Base-by-base conservation (phyloP, 1,140 invertebrate genomes). In the Drosophila sturtevanti region DNA sequence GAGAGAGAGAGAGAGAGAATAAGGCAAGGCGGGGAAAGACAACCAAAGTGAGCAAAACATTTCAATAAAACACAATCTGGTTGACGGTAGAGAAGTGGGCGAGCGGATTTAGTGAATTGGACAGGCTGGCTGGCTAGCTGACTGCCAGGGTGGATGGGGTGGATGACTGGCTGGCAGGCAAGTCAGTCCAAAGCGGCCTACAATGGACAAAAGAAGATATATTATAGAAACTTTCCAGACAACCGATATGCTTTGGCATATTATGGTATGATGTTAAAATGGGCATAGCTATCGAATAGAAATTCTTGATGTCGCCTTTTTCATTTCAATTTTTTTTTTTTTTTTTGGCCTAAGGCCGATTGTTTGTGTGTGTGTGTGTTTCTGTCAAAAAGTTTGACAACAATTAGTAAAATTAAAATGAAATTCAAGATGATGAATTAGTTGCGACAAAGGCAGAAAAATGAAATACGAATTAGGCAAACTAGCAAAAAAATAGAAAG, bases 381-480 rank as follows among this genome's bases (percentile, higher is more conserved):
- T n/a, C n/a, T n/a, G 72, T 31, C 67, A 52, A 63, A 79, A 84
- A 82, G 41, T 79, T 73, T 31, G 18, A 37, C 65, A 66, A 70
- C 78, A 79, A 79, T 80, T 74, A 80, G 71, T 55, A 61, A 66
- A 74, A 56, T 52, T 64, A 59, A 58, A 60, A 38, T 0, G n/a
- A 35, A 65, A 65, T 51, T 18, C 1, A 41, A 37, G n/a, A 9
- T 27, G 61, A 52, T n/a, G 37, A n/a, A 16, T 22, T 27, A 22
- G 24, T 9, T 9, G 38, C 35, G 11, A 16, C 31, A n/a, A 44
- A 22, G 12, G 7, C 4, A 21, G 5, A 12, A 37, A 16, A 44
- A 54, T 14, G 35, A 22, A 18, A n/a, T 0, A 41, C 34, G n/a
- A 66, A 16, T 21, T 27, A 62, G 6, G 48, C 6, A 22, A 22